Base-by-base conservation (phyloP, 2,888 invertebrate species). In the Oligia fasciuncula region DNA sequence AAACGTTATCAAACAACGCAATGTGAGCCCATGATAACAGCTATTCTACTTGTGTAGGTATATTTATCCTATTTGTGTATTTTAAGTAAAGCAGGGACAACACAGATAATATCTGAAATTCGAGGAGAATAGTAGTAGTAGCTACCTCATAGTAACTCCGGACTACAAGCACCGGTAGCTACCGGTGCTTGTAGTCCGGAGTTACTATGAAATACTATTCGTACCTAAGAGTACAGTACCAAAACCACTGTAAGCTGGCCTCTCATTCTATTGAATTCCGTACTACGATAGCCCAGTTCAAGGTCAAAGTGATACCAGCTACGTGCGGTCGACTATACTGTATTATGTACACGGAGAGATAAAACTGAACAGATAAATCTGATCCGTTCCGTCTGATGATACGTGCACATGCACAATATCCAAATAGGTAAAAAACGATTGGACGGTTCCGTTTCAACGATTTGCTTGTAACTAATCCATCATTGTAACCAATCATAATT, bases 1-100 rank as follows among this genome's bases (percentile, higher is more conserved):
- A 9, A 43, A 54, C 9, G 11, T 82, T 74, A 79, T 79, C 60
- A 51, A 11, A 17, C 35, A 60, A 51, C 11, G 17, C n/a, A 46
- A 46, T 13, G 23, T n/a, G 60, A 54, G n/a, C 8, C 35, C 35
- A 60, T 62, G 76, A 40, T 76, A 46, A 60, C 66, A 67, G 5
- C 8, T 17, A 29, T 65, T 17, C 35, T 13, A 51, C 19, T 49
- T 51, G 13, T 51, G 9, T 17, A n/a, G 35, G 13, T 35, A 69
- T 54, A 40, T 40, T 17, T 70, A 40, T 70, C n/a, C 17, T 43
- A 62, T 43, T 43, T 71, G 19, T 71, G 19, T 43, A 63, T 77
- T 66, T 35, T 19, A 66, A 40, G 43, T 63, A 75, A 49, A 17
- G 17, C 6, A 63, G n/a, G 51, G 9, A 74, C 1, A 46, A 46